Evolutionary conservation across 2,888 invertebrate species (phyloP).

Genomic region (Patella ulyssiponensis): DNA sequence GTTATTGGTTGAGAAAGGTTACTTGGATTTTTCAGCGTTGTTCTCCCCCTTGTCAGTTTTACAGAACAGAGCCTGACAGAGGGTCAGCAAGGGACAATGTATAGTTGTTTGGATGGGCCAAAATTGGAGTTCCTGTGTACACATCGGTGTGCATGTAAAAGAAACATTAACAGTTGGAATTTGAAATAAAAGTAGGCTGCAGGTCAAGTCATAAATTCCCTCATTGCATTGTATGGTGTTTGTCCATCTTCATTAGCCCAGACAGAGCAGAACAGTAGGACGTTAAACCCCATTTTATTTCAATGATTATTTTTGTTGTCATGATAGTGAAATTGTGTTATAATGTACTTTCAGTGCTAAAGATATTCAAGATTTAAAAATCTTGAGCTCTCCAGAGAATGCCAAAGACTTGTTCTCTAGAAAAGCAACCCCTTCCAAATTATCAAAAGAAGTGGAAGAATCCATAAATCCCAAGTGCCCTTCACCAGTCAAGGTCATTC

Average conservation of each 20-base stretch:
- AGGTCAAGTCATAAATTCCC: not conserved
- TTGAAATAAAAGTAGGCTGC: not conserved
- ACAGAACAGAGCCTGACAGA: too few species aligned
- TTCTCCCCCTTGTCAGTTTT: too few species aligned
- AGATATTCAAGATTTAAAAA: slow-evolving; percentile 83
- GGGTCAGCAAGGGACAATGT: too few species aligned
- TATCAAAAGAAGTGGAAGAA: slow-evolving; percentile 57
- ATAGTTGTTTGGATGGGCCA: too few species aligned
- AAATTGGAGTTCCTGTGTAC: too few species aligned
- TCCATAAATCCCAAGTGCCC: slow-evolving; percentile 47
- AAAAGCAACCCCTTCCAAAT: slow-evolving; percentile 60
- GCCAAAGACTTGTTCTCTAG: slow-evolving; percentile 65
- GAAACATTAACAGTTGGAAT: not conserved
- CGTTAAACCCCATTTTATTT: not conserved
- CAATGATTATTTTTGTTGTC: not conserved
- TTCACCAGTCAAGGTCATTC: slow-evolving; percentile 58
- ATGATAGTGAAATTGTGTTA: slow-evolving; percentile 2
- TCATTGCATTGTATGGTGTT: not conserved
- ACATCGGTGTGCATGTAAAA: too few species aligned
- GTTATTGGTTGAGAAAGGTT: too few species aligned
- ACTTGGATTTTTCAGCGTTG: too few species aligned
- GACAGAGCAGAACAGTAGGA: not conserved
- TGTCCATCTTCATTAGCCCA: too few species aligned
- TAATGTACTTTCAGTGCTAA: slow-evolving; percentile 76
- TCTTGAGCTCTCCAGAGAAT: slow-evolving; percentile 77